phyloP scores from a whole-genome alignment of 2,113 vertebrate species.

The Notarius quadriscutis region DNA sequence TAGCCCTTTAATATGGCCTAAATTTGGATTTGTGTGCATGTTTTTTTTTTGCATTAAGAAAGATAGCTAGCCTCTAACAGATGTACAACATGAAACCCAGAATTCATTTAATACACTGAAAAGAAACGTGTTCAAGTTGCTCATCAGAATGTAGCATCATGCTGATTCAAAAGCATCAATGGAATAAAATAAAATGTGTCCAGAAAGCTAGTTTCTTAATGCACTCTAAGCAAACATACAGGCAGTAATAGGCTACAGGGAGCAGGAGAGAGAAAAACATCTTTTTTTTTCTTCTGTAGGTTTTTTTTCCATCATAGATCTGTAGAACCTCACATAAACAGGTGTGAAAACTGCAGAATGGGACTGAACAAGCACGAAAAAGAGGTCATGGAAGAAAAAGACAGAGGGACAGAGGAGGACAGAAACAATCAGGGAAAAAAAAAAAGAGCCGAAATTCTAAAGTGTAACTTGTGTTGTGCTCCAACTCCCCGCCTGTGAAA shows the following conservation, averaged over 20 bases:
- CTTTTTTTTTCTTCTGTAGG: constrained; percentile 36
- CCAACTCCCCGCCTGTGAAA: constrained; percentile 51
- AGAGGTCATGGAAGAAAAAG: constrained; percentile 12
- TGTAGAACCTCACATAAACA: constrained; percentile 28
- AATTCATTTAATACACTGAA: constrained; percentile 28
- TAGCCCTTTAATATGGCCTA: background rate
- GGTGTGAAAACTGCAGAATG: constrained; percentile 33
- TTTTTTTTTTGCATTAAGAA: constrained; percentile 12
- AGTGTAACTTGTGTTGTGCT: constrained; percentile 16
- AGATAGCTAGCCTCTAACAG: background rate
- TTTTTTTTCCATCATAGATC: constrained; percentile 29
- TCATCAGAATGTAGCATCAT: constrained; percentile 22
- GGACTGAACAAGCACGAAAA: background rate
- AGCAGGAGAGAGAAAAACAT: constrained; percentile 28
- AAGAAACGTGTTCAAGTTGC: constrained; percentile 3
- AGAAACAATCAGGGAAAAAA: constrained; percentile 26
- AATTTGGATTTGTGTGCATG: background rate
- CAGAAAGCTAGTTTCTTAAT: constrained; percentile 26
- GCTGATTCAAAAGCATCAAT: background rate
- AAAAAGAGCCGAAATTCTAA: constrained; percentile 28
- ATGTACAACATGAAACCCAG: background rate
- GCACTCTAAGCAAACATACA: constrained; percentile 47
- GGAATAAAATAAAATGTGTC: constrained; percentile 24
- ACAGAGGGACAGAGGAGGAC: background rate
- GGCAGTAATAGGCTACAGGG: constrained; percentile 27